Base-by-base conservation (phyloP, 2,113 vertebrate genomes). In the Ciconia maguari region DNA sequence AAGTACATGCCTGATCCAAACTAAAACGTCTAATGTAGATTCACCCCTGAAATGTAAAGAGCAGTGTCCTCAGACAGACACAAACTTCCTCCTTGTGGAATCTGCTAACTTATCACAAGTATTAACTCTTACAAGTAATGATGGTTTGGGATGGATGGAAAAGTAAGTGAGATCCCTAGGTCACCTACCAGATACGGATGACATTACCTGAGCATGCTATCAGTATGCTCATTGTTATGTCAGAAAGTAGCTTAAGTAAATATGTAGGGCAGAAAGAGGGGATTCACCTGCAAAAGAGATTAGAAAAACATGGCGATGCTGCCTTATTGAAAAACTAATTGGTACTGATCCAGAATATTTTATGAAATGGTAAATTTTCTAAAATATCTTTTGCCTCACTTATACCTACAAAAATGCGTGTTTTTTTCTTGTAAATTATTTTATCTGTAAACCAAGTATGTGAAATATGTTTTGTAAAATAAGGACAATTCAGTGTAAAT, bases 381-480 rank as follows among this genome's bases (percentile, higher is more conserved):
- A 65, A 87, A 92, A 72, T 34, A n/a, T 6, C 16, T 75, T 97
- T 94, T 77, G 7, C 15, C 75, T 87, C 83, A 72, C 8, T 36
- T 72, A 83, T 66, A 58, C 51, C 48, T 87, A 62, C 52, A 77
- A 96, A 95, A 81, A 93, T 51, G 1, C 30, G 84, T 54, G 83
- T 13, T 0, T 30, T 42, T 92, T 85, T 55, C 72, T 83, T 62
- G 8, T 48, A 92, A 84, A 32, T 91, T 82, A 95, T 91, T 97
- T 96, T 92, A 75, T 93, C 77, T 93, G 38, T 93, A 93, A 98
- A 83, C 64, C 51, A 93, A 93, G 19, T 92, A 58, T 46, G 52
- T 89, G 69, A 96, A 97, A 96, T 79, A 66, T 61, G 11, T 91
- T 97, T 93, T 94, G 62, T 92, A 95, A 97, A 97, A 97, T 96